Conservation (phyloP, 1,140 invertebrate genomes). For the Mercenaria mercenaria region DNA sequence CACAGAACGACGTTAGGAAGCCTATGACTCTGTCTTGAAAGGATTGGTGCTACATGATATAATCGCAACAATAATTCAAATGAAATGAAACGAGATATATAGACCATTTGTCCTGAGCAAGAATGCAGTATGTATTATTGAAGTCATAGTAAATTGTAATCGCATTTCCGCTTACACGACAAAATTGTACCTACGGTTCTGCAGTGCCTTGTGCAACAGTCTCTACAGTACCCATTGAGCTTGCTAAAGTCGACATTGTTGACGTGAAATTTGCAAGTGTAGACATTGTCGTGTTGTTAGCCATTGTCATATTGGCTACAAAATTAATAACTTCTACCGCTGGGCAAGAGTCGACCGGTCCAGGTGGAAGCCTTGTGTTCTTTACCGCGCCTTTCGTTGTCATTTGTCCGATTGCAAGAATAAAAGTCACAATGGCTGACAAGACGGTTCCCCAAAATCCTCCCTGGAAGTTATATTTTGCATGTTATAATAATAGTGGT, state of each 20-base stretch:
- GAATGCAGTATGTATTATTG: too few species aligned
- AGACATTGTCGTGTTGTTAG: background rate
- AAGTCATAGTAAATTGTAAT: too few species aligned
- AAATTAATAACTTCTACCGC: background rate
- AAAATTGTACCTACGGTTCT: constrained; percentile 30
- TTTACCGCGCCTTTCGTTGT: constrained; percentile 53
- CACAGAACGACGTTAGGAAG: too few species aligned
- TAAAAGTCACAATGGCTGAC: background rate
- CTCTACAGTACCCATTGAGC: background rate
- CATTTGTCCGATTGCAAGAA: constrained; percentile 50
- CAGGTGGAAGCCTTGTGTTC: constrained; percentile 37
- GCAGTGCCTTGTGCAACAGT: background rate
- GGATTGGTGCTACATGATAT: too few species aligned
- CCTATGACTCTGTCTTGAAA: too few species aligned
- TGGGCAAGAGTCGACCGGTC: constrained; percentile 40
- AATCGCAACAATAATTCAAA: too few species aligned
- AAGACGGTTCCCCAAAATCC: constrained; percentile 35
- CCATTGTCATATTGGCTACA: background rate
- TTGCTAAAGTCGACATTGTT: background rate
- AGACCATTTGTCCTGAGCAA: too few species aligned
- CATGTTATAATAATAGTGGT: too few species aligned
- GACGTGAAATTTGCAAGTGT: background rate
- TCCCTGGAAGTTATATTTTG: constrained; percentile 39
- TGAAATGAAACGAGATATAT: too few species aligned
- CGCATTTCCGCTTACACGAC: too few species aligned